These are phyloP conservation scores for Characodon lateralis DNA, from an alignment of 2,797 vertebrate species.

Conservation along the genomic window DNA sequence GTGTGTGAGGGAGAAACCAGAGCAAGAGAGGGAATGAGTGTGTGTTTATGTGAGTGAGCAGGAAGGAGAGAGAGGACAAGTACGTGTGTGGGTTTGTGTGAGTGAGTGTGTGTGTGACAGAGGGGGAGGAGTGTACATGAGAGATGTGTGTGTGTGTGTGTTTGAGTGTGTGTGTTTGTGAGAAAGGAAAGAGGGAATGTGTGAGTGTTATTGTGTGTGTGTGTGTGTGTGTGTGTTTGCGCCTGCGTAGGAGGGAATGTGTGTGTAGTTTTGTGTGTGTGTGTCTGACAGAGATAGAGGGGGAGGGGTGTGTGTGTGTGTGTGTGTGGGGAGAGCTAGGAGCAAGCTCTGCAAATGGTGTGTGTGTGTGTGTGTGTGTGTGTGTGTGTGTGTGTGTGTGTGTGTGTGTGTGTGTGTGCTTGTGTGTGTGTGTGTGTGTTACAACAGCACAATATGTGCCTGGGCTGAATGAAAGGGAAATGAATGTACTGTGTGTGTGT, in stretches of 20 bases:
- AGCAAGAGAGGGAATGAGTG: slow-evolving; percentile 28
- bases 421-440: slow-evolving; percentile 56
- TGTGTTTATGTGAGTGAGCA: slow-evolving; percentile 48
- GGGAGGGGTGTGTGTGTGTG: slow-evolving; percentile 37
- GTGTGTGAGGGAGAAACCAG: slow-evolving; percentile 31
- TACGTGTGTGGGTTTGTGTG: slow-evolving; percentile 45
- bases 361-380: slow-evolving; percentile 49
- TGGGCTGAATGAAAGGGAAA: slow-evolving; percentile 79
- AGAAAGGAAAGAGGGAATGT: background rate
- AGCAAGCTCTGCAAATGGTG: slow-evolving; percentile 40
- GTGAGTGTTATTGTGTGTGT: slow-evolving; percentile 33
- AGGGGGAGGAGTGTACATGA: slow-evolving; percentile 63
- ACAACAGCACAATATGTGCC: slow-evolving; percentile 78
- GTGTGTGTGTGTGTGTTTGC: slow-evolving; percentile 47
- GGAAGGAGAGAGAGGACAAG: slow-evolving; percentile 48
- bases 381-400: slow-evolving; percentile 48
- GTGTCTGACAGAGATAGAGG: slow-evolving; percentile 43
- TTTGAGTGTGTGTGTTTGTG: background rate
- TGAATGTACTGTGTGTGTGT: slow-evolving; percentile 66
- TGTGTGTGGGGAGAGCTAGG: slow-evolving; percentile 31
- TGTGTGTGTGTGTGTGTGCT: slow-evolving; percentile 52
- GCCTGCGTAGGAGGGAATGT: slow-evolving; percentile 63
- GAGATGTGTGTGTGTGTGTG: slow-evolving; percentile 50
- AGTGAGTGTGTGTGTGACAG: slow-evolving; percentile 50
- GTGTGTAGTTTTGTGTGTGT: slow-evolving; percentile 48